These are phyloP conservation scores for Onychomys leucogaster DNA, from an alignment of 2,797 vertebrate species.

Conservation along the genomic window DNA sequence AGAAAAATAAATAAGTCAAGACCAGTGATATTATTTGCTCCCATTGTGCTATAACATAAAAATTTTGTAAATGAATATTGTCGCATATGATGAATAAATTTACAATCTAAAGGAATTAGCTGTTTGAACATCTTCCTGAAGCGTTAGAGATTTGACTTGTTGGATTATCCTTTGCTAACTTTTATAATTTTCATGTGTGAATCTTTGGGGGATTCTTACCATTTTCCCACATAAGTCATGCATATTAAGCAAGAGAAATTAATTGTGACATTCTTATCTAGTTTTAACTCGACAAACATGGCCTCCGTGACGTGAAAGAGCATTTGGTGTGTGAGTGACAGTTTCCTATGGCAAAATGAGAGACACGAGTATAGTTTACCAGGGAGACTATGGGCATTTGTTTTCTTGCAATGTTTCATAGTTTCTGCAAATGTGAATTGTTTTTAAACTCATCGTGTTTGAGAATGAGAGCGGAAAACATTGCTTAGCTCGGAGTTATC, in stretches of 20 bases:
- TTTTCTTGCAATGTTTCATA: constrained; percentile 60
- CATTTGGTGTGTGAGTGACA: constrained; percentile 47
- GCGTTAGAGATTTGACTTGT: background rate
- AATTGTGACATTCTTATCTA: constrained; percentile 14
- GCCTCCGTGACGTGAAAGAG: background rate
- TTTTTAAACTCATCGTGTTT: background rate
- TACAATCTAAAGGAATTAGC: constrained; percentile 33
- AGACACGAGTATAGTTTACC: constrained; percentile 44
- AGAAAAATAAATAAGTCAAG: constrained; percentile 39
- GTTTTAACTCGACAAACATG: background rate
- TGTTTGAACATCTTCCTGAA: constrained; percentile 30
- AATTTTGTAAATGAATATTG: background rate
- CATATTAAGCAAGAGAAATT: background rate
- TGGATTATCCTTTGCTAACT: background rate
- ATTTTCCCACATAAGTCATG: background rate
- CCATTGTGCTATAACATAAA: constrained; percentile 59
- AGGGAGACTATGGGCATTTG: background rate
- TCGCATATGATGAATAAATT: constrained; percentile 72
- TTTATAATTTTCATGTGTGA: background rate
- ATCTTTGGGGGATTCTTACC: background rate
- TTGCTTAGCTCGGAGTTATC: background rate
- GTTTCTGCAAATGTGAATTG: constrained; percentile 53
- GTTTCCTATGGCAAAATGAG: constrained; percentile 60
- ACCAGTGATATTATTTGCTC: background rate
- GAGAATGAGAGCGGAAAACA: background rate